Conservation (phyloP, 2,797 vertebrate species). For the Ambastaia sidthimunki region DNA sequence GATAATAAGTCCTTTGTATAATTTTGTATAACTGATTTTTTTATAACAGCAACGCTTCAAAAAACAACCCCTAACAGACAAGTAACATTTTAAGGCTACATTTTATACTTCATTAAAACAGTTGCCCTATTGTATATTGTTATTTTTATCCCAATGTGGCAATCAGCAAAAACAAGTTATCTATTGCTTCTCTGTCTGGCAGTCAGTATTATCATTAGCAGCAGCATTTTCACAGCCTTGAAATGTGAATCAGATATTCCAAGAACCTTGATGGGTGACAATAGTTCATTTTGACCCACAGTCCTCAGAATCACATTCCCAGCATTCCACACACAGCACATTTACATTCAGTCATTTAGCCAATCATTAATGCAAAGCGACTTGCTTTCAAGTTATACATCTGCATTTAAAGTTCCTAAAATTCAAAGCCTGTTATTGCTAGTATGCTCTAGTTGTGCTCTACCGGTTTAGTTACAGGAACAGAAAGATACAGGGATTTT, state of each 20-base stretch:
- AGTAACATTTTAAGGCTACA: neutral
- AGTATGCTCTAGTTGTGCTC: neutral
- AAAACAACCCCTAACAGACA: too few species aligned
- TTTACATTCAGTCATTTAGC: neutral
- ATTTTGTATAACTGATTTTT: neutral
- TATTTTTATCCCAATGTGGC: constrained; percentile 10
- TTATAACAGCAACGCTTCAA: neutral
- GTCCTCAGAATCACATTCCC: neutral
- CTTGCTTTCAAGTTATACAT: neutral
- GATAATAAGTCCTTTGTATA: neutral
- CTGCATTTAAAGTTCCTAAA: neutral
- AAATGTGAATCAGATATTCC: constrained; percentile 7
- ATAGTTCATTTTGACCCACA: constrained; percentile 11
- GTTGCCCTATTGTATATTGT: constrained; percentile 21
- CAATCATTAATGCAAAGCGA: neutral
- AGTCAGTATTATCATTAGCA: constrained; percentile 33
- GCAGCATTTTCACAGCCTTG: constrained; percentile 20
- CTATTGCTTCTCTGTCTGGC: constrained; percentile 26
- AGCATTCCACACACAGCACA: constrained; percentile 17
- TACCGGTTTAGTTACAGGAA: neutral
- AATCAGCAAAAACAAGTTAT: constrained; percentile 19
- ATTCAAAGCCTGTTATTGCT: neutral
- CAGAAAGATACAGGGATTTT: neutral
- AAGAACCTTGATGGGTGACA: neutral
- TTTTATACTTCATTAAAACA: constrained; percentile 11